Evolutionary conservation across 2,113 vertebrate genomes (phyloP).

Genomic region (Rhabdornis inornatus): DNA sequence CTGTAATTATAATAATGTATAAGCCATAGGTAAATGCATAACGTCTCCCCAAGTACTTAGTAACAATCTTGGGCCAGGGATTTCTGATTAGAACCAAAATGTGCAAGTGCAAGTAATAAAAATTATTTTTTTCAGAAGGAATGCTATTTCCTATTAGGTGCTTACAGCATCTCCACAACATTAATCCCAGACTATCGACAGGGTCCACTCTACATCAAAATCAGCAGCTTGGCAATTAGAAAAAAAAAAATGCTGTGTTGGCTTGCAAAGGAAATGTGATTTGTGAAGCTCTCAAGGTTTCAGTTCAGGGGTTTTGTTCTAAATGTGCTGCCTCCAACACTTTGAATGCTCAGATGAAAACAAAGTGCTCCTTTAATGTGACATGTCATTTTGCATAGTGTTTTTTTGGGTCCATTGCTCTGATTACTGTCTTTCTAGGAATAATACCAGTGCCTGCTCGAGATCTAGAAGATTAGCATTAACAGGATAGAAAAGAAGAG

Average conservation of each 20-base stretch:
- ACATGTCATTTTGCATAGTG: conserved; percentile 38
- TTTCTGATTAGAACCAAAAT: background rate
- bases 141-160: background rate
- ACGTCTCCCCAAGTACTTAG: background rate
- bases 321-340: conserved; percentile 30
- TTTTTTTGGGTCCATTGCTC: conserved; percentile 14
- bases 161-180: background rate
- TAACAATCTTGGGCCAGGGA: background rate
- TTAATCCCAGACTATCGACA: conserved; percentile 21
- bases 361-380: conserved; percentile 43
- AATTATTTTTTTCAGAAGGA: background rate
- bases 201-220: conserved; percentile 6
- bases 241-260: conserved; percentile 12
- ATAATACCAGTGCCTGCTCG: background rate
- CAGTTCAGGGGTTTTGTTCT: conserved; percentile 11
- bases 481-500: conserved; percentile 26
- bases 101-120: background rate
- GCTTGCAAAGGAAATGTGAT: conserved; percentile 37
- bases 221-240: conserved; percentile 25
- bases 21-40: background rate
- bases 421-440: conserved; percentile 48
- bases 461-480: conserved; percentile 43
- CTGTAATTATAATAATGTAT: background rate
- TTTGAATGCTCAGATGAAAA: conserved; percentile 42
- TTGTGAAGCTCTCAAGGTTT: conserved; percentile 50